These are phyloP conservation scores for Harpalus rufipes DNA, from an alignment of 2,888 invertebrate genomes.

Conservation along the genomic window DNA sequence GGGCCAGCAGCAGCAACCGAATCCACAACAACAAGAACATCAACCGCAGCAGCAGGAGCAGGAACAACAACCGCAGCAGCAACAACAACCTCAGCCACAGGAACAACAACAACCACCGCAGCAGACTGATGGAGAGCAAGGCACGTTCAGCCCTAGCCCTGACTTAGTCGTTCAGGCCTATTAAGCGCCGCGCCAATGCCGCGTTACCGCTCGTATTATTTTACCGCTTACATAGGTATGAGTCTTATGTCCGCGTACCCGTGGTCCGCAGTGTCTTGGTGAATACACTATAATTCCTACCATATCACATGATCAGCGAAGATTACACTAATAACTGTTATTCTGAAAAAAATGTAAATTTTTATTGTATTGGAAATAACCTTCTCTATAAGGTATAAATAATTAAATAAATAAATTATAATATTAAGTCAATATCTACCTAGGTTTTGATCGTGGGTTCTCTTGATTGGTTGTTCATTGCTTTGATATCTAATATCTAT, in stretches of 20 bases:
- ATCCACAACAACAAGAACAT: too few relatives aligned
- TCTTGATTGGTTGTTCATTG: too few relatives aligned
- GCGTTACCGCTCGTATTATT: constrained; percentile 69
- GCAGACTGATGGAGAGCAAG: constrained; percentile 72
- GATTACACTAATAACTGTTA: constrained; percentile 1
- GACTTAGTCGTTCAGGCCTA: constrained; percentile 49
- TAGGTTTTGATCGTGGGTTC: too few relatives aligned
- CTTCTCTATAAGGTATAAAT: too few relatives aligned
- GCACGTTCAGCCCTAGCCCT: constrained; percentile 75
- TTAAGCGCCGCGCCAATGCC: constrained; percentile 33
- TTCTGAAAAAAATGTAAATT: too few relatives aligned
- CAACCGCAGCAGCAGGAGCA: constrained; percentile 67
- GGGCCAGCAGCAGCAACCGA: background rate
- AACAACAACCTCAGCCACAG: background rate
- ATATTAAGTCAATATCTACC: too few relatives aligned
- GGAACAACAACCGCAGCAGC: background rate
- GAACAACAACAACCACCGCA: constrained; percentile 72
- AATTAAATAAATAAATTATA: too few relatives aligned
- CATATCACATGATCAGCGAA: constrained; percentile 32
- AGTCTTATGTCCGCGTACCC: constrained; percentile 70
- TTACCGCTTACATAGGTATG: constrained; percentile 76
- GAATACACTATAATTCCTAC: background rate
- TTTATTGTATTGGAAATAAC: too few relatives aligned
- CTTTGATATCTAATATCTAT: too few relatives aligned
- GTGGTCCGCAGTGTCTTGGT: constrained; percentile 16